Evolutionary conservation across 2,113 vertebrate species (phyloP), one percentile per base, ranked within the genome.

Genomic region (Peromyscus californicus): DNA sequence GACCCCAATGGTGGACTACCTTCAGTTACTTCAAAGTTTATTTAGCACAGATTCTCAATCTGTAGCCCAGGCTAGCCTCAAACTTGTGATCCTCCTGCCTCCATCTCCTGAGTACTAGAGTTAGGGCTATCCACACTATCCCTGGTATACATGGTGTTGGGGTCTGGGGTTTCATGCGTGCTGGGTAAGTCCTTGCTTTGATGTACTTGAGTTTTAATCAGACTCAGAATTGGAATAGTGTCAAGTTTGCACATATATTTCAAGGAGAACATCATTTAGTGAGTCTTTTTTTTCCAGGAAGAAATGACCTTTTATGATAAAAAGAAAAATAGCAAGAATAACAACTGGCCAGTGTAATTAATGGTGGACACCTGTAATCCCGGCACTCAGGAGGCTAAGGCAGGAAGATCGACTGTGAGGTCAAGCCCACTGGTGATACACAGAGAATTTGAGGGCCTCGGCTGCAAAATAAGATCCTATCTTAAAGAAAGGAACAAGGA

Each of bases 21-120:
- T 96, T 97, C 96, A 97, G 97, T 98, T 96, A 97, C 94, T 95
- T 85, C 93, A 96, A 97, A 97, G 93, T 65, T 63, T 63, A 16
- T 29, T 85, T 29, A 26, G 8, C 36, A 42, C n/a, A 29, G 63
- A 22, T 24, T 54, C 33, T 54, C 21, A 24, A 22, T 70, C 33
- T n/a, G 33, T 88, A 89, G 22, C 67, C 22, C 24, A 39, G 69
- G 36, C 13, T 57, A 26, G 48, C 51, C 51, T 42, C 51, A 59
- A 51, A 57, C n/a, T n/a, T 51, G 33, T 36, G 33, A 36, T n/a
- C 12, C 45, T 51, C 33, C 48, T 54, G 45, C 65, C 65, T 84
- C 45, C 3, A 36, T 31, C 7, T 54, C 21, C 4, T 24, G 33
- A 72, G 21, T 54, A 45, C 33, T 54, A 15, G 33, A n/a, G 48